phyloP scores from a whole-genome alignment of 1,140 invertebrate genomes.

The Drosophila biarmipes region DNA sequence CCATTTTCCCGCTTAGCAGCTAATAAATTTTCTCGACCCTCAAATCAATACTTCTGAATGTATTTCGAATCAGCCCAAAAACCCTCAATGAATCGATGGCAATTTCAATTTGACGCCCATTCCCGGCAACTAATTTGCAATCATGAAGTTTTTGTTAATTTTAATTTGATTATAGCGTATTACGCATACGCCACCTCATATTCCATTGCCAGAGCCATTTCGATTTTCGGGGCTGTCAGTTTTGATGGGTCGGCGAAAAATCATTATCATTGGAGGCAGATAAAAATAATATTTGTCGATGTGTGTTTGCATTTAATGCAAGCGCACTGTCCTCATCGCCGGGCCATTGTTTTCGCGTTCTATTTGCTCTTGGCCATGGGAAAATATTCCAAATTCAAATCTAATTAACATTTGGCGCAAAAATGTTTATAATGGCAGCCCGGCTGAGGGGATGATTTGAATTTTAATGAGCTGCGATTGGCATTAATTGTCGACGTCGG shows the following conservation, averaged over 20 bases:
- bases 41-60: slow-evolving; percentile 24
- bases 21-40: slow-evolving; percentile 18
- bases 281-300: slow-evolving; percentile 76
- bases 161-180: slow-evolving; percentile 76
- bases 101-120: slow-evolving; percentile 70
- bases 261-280: slow-evolving; percentile 73
- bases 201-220: slow-evolving; percentile 3
- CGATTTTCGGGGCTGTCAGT: slow-evolving; percentile 21
- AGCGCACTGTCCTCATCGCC: slow-evolving; percentile 23
- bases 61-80: not conserved
- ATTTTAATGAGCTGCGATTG: slow-evolving; percentile 76
- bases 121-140: slow-evolving; percentile 76
- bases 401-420: slow-evolving; percentile 70
- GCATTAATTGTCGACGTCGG: slow-evolving; percentile 62
- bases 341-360: slow-evolving; percentile 25
- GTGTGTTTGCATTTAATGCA: slow-evolving; percentile 66
- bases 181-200: slow-evolving; percentile 29
- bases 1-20: slow-evolving; percentile 29
- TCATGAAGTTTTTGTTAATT: slow-evolving; percentile 79
- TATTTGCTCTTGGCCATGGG: slow-evolving; percentile 43
- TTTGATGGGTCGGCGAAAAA: slow-evolving; percentile 40
- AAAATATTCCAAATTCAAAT: slow-evolving; percentile 73
- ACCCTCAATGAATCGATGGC: slow-evolving; percentile 29
- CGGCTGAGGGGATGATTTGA: slow-evolving; percentile 41
- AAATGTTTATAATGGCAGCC: slow-evolving; percentile 49